These are phyloP conservation scores for Dryocosmus kuriphilus DNA, from an alignment of 2,888 invertebrate species.

Conservation along the genomic window DNA sequence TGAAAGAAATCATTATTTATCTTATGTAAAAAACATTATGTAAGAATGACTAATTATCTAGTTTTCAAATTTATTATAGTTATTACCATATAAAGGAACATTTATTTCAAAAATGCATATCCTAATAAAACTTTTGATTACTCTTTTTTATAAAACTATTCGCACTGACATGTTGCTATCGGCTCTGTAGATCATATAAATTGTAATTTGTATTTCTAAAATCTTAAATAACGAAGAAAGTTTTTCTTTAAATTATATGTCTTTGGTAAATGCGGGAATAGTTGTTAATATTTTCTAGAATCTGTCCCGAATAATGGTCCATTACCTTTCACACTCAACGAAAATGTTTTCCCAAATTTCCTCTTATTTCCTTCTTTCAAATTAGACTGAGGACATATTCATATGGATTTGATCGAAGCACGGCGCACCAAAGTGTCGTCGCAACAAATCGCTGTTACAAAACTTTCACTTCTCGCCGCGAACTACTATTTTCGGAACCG, in stretches of 20 bases:
- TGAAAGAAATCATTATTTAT: no score
- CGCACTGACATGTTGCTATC: no score
- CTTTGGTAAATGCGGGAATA: not conserved
- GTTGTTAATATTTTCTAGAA: not conserved
- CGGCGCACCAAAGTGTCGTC: conserved; percentile 44
- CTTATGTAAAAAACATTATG: no score
- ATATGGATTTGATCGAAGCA: conserved; percentile 38
- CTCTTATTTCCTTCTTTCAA: not conserved
- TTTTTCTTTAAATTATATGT: not conserved
- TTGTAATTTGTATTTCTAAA: no score
- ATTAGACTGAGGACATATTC: conserved; percentile 11
- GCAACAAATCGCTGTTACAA: conserved; percentile 39
- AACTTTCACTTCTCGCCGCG: conserved; percentile 55
- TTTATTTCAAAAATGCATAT: no score
- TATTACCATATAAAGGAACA: no score
- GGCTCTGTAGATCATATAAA: no score
- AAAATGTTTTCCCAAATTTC: not conserved
- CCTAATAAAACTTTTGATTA: no score
- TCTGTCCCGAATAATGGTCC: not conserved
- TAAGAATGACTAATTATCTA: no score
- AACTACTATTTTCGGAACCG: conserved; percentile 49
- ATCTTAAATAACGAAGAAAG: not conserved
- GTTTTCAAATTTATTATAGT: no score
- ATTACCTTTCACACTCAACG: not conserved
- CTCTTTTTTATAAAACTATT: no score